phyloP scores from a whole-genome alignment of 2,113 vertebrate species.

The Pachypanchax playfairii region DNA sequence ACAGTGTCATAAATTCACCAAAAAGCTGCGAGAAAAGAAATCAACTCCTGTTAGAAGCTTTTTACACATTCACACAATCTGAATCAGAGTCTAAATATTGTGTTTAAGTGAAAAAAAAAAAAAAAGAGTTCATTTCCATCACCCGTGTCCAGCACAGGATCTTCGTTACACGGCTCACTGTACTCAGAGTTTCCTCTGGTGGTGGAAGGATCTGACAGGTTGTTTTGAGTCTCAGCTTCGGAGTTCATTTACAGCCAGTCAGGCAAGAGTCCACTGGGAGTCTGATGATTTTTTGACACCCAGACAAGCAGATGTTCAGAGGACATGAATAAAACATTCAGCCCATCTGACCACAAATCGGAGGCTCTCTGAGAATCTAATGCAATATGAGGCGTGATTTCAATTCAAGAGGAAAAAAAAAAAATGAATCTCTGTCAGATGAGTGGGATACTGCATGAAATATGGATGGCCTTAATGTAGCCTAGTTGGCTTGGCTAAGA shows the following conservation, averaged over 20 bases:
- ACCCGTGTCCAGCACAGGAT: constrained; percentile 24
- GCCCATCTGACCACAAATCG: constrained; percentile 61
- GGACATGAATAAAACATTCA: constrained; percentile 81
- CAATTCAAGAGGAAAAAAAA: constrained; percentile 38
- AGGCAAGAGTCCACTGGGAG: constrained; percentile 58
- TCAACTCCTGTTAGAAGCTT: constrained; percentile 31
- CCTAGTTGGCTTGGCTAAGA: constrained; percentile 61
- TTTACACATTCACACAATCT: constrained; percentile 39
- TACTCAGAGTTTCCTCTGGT: constrained; percentile 48
- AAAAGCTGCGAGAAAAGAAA: constrained; percentile 56
- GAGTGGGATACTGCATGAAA: constrained; percentile 66
- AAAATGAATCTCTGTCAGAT: constrained; percentile 61
- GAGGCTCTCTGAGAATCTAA: constrained; percentile 60
- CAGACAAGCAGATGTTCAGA: constrained; percentile 72
- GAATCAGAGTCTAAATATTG: constrained; percentile 30
- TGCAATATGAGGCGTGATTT: constrained; percentile 69
- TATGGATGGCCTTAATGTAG: constrained; percentile 69
- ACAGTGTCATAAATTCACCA: constrained; percentile 73
- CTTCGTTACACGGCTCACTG: constrained; percentile 51
- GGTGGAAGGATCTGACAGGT: constrained; percentile 64
- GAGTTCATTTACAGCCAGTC: constrained; percentile 73
- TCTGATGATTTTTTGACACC: constrained; percentile 71
- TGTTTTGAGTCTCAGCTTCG: constrained; percentile 65
- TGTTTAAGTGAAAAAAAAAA: not conserved
- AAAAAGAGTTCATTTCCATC: constrained; percentile 32